Base-by-base conservation (phyloP, 2,797 vertebrate genomes). In the Poecilia picta region DNA sequence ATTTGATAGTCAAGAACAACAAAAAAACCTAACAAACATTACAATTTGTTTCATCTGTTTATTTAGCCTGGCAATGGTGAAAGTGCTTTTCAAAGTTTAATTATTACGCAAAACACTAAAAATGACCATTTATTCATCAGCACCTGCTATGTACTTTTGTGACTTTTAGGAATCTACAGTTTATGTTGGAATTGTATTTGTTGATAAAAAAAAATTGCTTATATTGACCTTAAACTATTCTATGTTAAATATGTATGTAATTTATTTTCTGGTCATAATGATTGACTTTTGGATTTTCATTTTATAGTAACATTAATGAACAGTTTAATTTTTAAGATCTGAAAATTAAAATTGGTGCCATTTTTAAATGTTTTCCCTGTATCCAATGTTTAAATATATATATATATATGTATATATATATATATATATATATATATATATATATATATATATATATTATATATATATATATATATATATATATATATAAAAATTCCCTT, bases 1-100 rank as follows among this genome's bases (percentile, higher is more conserved):
- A 53, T 53, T 20, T 53, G 18, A 55, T 55, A 28, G 11, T 16
- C 49, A 47, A 49, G 53, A 86, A 78, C 43, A 62, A 8, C 28
- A 62, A 33, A 18, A 62, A 28, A 28, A 2, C n/a, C 2, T n/a
- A 59, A 28, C 31, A 59, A 13, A 31, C 12, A 15, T 28, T 59
- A 59, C 2, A 28, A 31, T 5, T 59, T 13, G 2, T 59, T 59
- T 6, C 5, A 12, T 31, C 31, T 31, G 12, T 57, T n/a, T 28
- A 28, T 59, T 28, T 15, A 59, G n/a, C n/a, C 5, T 59, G 8
- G 31, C 55, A 28, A 31, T 5, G 6, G n/a, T 59, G 13, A 8
- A 59, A 59, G n/a, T 59, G n/a, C n/a, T 59, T 31, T 13, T 12
- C 25, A 31, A 28, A 28, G 55, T 11, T 25, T 59, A 28, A 28